A percentile compares a stretch with the other conserved stretches of the same genome.
phyloP scores from a whole-genome alignment of 2,888 invertebrate species.

The Desoria tigrina region DNA sequence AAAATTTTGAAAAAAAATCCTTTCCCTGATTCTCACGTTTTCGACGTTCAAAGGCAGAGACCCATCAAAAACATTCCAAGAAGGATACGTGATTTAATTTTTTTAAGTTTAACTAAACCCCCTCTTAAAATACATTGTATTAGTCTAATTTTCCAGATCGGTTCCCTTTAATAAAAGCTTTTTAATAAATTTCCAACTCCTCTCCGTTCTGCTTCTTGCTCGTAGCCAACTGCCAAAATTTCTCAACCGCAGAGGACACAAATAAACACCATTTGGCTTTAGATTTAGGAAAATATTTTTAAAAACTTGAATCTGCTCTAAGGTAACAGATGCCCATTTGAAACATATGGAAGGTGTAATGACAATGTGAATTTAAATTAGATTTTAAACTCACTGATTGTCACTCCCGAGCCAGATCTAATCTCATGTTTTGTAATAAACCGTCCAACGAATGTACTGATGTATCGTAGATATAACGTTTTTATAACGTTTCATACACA shows the following conservation, averaged over 20 bases:
- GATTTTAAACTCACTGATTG: conserved; percentile 10
- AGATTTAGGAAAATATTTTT: conserved; percentile 20
- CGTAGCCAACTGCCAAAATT: conserved; percentile 20
- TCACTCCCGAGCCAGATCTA: no score
- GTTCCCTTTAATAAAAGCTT: conserved; percentile 22
- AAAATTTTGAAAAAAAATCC: conserved; percentile 12
- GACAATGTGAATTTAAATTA: conserved; percentile 17
- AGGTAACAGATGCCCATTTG: conserved; percentile 16
- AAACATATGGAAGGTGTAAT: conserved; percentile 13
- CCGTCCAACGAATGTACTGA: no score
- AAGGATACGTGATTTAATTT: conserved; percentile 23
- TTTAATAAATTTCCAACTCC: conserved; percentile 20
- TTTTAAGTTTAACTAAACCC: conserved; percentile 17
- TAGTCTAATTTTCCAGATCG: conserved; percentile 24
- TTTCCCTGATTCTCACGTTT: conserved; percentile 16
- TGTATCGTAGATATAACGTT: no score
- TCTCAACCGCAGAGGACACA: conserved; percentile 22
- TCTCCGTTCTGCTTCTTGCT: conserved; percentile 20
- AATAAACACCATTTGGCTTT: conserved; percentile 19
- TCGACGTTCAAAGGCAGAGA: background rate
- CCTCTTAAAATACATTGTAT: conserved; percentile 17
- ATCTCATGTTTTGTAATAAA: no score
- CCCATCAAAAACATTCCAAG: conserved; percentile 11
- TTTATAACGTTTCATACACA: no score
- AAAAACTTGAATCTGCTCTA: conserved; percentile 14